phyloP scores from a whole-genome alignment of 1,140 invertebrate species.

The Papilio xuthus region DNA sequence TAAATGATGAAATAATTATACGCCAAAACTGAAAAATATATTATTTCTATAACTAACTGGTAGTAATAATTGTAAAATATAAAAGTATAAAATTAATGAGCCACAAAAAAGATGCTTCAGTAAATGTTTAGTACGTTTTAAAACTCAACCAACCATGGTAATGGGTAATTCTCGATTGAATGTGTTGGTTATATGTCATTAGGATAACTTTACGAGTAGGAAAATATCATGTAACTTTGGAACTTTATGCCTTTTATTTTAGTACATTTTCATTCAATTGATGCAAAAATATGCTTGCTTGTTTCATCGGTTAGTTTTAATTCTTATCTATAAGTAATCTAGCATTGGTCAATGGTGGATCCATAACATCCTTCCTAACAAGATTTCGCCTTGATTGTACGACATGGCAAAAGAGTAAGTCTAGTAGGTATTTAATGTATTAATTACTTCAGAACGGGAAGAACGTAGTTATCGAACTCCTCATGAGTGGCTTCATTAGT shows the following conservation, averaged over 20 bases:
- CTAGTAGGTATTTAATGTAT: neutral
- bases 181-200: neutral
- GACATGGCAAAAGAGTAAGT: too few relatives aligned
- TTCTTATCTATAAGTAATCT: too few relatives aligned
- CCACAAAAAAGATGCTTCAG: neutral
- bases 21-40: neutral
- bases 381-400: neutral
- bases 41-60: neutral
- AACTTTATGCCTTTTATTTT: too few relatives aligned
- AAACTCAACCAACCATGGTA: neutral
- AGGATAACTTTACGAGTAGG: neutral
- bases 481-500: slow-evolving; percentile 91
- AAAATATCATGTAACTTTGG: too few relatives aligned
- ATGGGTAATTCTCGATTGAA: neutral
- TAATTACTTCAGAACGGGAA: slow-evolving; percentile 66
- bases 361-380: neutral
- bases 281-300: neutral
- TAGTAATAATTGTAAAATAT: neutral
- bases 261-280: neutral
- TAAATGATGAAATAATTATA: neutral
- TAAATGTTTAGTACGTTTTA: neutral
- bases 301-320: neutral
- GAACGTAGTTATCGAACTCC: slow-evolving; percentile 92
- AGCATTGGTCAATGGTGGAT: too few relatives aligned
- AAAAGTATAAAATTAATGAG: neutral